These are phyloP conservation scores for Anastatus disparis DNA, from an alignment of 1,140 invertebrate genomes.

Conservation along the genomic window DNA sequence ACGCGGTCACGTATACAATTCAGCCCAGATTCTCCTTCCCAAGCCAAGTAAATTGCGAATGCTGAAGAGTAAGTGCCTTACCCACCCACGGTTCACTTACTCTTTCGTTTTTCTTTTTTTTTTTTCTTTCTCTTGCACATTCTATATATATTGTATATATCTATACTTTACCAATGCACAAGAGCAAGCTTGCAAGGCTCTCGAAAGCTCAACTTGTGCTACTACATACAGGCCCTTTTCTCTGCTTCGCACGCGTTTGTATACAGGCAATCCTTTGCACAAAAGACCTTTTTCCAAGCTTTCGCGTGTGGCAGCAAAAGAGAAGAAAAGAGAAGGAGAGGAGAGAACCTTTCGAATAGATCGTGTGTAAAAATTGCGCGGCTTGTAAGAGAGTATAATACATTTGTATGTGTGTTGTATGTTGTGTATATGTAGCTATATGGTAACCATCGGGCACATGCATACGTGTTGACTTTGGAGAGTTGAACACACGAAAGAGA, in stretches of 20 bases:
- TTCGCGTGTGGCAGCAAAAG: too few species aligned
- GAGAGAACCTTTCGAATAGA: neutral
- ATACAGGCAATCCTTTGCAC: neutral
- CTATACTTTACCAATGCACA: slow-evolving; percentile 22
- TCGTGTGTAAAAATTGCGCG: slow-evolving; percentile 1
- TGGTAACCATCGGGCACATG: too few species aligned
- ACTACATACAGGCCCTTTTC: neutral
- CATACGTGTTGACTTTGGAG: too few species aligned
- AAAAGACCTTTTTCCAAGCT: neutral
- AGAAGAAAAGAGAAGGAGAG: too few species aligned
- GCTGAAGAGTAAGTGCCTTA: neutral
- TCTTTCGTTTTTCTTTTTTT: too few species aligned
- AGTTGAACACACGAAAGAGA: too few species aligned
- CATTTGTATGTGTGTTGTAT: neutral
- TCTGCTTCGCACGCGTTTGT: neutral
- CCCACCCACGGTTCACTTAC: too few species aligned
- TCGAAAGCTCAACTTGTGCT: too few species aligned
- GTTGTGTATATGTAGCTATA: too few species aligned
- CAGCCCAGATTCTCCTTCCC: slow-evolving; percentile 22
- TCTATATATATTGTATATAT: too few species aligned
- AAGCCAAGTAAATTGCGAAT: slow-evolving; percentile 8
- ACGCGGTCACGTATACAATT: slow-evolving; percentile 33
- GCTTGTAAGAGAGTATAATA: neutral
- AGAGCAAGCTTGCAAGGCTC: slow-evolving; percentile 19
- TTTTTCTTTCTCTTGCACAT: too few species aligned